phyloP scores from a whole-genome alignment of 2,797 vertebrate genomes.

The Halcyon leucocephala region DNA sequence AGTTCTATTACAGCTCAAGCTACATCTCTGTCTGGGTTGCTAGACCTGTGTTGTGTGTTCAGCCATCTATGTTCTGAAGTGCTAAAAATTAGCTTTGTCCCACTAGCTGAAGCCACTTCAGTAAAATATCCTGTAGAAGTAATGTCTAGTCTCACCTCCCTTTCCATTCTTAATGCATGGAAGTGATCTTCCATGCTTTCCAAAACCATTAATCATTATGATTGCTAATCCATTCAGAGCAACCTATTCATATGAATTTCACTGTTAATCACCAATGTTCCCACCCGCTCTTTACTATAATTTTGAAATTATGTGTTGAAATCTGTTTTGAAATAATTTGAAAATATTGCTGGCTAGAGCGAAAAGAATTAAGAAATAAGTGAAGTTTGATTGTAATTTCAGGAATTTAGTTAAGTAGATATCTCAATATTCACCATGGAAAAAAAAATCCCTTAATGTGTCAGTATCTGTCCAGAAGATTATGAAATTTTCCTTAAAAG shows the following conservation, averaged over 20 bases:
- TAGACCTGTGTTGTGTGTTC: neutral
- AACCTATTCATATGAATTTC: neutral
- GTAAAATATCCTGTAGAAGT: neutral
- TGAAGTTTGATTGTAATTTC: neutral
- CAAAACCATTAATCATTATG: neutral
- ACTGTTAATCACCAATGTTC: neutral
- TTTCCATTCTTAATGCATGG: neutral
- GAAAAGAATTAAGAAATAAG: neutral
- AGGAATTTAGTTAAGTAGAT: neutral
- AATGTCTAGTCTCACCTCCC: neutral
- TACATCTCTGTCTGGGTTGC: neutral
- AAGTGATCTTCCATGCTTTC: neutral
- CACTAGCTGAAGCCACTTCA: neutral
- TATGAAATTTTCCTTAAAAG: neutral
- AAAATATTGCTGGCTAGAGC: neutral
- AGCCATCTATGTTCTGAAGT: neutral
- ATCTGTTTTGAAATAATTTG: conserved; percentile 19
- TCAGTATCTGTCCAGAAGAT: neutral
- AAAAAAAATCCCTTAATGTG: neutral
- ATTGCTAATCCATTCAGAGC: neutral
- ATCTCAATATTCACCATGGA: neutral
- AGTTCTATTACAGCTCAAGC: neutral
- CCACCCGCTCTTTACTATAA: neutral
- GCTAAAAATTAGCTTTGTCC: neutral
- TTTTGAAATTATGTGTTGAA: neutral